A percentile compares a stretch with the other conserved stretches of the same genome.
Evolutionary conservation across 1,140 invertebrate genomes (phyloP).

Genomic region (Penaeus japonicus): DNA sequence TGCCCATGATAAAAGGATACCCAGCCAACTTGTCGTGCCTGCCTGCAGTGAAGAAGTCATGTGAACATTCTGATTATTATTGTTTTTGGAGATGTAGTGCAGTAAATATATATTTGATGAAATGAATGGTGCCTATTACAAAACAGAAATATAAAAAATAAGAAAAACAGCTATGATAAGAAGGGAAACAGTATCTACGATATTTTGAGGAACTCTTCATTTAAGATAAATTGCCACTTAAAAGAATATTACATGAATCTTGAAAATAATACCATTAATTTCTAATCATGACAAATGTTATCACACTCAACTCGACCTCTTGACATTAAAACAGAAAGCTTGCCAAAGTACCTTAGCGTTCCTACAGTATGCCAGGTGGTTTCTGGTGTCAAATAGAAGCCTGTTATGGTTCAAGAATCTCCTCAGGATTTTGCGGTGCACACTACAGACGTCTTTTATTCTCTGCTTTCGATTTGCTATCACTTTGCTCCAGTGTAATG

Average conservation of each 20-base stretch:
- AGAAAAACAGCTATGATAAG: no score
- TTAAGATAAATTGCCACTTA: no score
- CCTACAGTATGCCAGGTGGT: slow-evolving; percentile 45
- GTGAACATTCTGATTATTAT: no score
- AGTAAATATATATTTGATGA: no score
- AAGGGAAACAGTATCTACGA: background rate
- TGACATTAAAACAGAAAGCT: no score
- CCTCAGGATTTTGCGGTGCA: background rate
- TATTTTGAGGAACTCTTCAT: no score
- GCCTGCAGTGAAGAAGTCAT: background rate
- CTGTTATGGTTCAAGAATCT: slow-evolving; percentile 8
- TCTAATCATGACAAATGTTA: background rate
- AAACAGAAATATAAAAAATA: no score
- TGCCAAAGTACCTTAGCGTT: slow-evolving; percentile 33
- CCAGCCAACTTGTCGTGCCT: slow-evolving; percentile 37
- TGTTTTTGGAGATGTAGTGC: no score
- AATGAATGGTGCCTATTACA: no score
- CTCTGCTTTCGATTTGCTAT: background rate
- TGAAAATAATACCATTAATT: no score
- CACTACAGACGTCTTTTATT: background rate
- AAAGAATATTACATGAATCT: no score
- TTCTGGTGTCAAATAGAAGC: slow-evolving; percentile 15
- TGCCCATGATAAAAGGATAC: background rate
- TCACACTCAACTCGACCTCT: background rate
- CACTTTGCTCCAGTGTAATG: background rate